These are phyloP conservation scores for Hemistola chrysoprasaria DNA, from an alignment of 2,888 invertebrate genomes.

Conservation along the genomic window DNA sequence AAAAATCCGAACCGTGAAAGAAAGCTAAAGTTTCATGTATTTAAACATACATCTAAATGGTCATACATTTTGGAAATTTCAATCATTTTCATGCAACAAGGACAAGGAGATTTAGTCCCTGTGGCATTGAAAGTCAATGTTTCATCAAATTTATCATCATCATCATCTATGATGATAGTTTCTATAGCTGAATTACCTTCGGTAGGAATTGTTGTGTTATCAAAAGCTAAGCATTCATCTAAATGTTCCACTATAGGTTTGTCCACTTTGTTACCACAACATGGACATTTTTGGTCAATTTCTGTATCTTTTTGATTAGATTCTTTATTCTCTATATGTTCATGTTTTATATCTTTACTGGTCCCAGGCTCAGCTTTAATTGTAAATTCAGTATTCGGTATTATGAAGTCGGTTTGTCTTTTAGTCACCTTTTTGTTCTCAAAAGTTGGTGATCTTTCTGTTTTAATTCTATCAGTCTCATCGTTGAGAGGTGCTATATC, in stretches of 20 bases:
- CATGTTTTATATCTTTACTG: constrained; percentile 29
- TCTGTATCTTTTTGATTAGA: constrained; percentile 5
- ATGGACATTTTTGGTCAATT: constrained; percentile 58
- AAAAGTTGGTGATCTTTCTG: background rate
- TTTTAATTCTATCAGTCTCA: constrained; percentile 5
- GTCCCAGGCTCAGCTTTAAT: constrained; percentile 33
- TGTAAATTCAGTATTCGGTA: constrained; percentile 11
- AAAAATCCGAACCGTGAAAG: too few species aligned
- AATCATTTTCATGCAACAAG: constrained; percentile 81
- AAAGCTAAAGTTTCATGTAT: constrained; percentile 3
- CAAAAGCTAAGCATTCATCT: constrained; percentile 74
- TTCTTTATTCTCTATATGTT: too few species aligned
- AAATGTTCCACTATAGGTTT: constrained; percentile 68
- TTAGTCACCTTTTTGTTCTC: constrained; percentile 1
- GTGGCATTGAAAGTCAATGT: constrained; percentile 62
- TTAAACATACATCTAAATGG: constrained; percentile 78
- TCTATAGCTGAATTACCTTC: constrained; percentile 50
- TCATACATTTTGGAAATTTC: constrained; percentile 77
- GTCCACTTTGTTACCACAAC: constrained; percentile 58
- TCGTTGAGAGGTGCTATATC: constrained; percentile 3
- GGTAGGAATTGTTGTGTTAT: constrained; percentile 64
- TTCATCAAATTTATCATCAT: constrained; percentile 60
- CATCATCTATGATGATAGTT: constrained; percentile 53
- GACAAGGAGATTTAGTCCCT: constrained; percentile 80
- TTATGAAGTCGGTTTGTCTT: constrained; percentile 6